These are phyloP conservation scores for Passer montanus DNA, from an alignment of 2,113 vertebrate species.

Conservation along the genomic window DNA sequence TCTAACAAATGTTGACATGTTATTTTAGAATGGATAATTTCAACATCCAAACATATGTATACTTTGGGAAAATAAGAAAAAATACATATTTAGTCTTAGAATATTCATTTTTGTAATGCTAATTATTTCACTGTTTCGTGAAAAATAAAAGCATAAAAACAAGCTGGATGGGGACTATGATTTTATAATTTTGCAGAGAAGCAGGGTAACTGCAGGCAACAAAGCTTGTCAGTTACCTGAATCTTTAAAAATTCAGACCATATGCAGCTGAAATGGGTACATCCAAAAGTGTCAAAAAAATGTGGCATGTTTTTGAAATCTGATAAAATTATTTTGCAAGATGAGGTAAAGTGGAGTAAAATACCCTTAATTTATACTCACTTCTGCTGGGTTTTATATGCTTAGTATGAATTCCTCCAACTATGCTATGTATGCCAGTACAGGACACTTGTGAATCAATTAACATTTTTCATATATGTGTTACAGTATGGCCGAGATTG, in stretches of 20 bases:
- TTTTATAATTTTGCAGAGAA: neutral
- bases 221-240: neutral
- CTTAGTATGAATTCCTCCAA: neutral
- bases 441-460: neutral
- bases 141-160: neutral
- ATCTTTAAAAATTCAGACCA: neutral
- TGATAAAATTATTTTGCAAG: neutral
- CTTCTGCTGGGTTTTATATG: neutral
- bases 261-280: neutral
- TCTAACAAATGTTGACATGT: neutral
- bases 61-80: neutral
- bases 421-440: neutral
- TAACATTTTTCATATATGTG: neutral
- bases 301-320: neutral
- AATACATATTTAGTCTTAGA: neutral
- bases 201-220: neutral
- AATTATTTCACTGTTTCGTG: neutral
- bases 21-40: neutral
- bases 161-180: neutral
- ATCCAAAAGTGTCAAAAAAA: neutral
- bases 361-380: neutral
- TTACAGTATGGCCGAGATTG: neutral
- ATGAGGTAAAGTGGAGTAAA: neutral
- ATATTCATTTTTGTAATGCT: neutral
- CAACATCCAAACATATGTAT: neutral